Percentiles rank a stretch among this genome's conserved stretches.
phyloP scores from a whole-genome alignment of 2,888 invertebrate genomes.

The Stegophylla sp. region DNA sequence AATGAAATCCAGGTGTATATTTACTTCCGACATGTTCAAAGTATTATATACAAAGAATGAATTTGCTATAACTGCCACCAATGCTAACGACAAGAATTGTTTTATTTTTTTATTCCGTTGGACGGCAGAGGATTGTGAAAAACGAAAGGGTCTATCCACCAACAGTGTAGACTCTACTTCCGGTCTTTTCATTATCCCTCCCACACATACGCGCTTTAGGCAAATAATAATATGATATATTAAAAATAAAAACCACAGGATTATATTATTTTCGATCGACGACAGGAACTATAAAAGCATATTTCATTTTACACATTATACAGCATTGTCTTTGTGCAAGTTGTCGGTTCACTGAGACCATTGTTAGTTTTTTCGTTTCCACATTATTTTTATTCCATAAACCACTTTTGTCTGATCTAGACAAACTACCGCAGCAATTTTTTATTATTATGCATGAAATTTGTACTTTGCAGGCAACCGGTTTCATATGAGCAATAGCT shows the following conservation, averaged over 20 bases:
- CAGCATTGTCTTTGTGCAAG: conserved; percentile 48
- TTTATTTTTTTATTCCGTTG: conserved; percentile 22
- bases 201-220: conserved; percentile 40
- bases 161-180: conserved; percentile 41
- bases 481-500: conserved; percentile 21
- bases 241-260: conserved; percentile 48
- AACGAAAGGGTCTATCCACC: conserved; percentile 51
- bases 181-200: conserved; percentile 54
- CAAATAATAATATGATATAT: conserved; percentile 41
- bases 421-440: conserved; percentile 27
- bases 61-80: conserved; percentile 28
- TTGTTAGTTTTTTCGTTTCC: conserved; percentile 51
- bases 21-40: conserved; percentile 41
- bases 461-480: conserved; percentile 20
- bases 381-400: conserved; percentile 34
- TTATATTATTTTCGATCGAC: conserved; percentile 54
- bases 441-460: conserved; percentile 38
- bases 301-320: conserved; percentile 42
- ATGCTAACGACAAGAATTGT: conserved; percentile 30
- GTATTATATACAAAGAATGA: conserved; percentile 28
- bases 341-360: conserved; percentile 45
- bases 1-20: conserved; percentile 44
- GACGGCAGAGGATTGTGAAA: conserved; percentile 38
- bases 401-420: conserved; percentile 34
- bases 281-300: conserved; percentile 52